Evolutionary conservation across 2,888 invertebrate genomes (phyloP).

Genomic region (Mythimna ferrago): DNA sequence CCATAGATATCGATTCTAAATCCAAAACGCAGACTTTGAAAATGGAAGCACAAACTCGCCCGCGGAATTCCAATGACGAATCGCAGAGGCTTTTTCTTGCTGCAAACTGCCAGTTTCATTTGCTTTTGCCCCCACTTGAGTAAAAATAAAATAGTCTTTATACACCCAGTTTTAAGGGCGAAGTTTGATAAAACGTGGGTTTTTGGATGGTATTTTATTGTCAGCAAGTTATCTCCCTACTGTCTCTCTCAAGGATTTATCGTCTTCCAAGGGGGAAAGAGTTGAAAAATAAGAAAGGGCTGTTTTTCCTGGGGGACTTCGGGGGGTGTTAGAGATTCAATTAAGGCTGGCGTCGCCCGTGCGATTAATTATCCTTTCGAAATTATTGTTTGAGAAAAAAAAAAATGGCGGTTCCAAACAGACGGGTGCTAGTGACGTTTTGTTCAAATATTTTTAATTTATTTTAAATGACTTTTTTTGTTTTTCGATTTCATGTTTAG

Average conservation of each 20-base stretch:
- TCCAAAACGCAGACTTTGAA: conserved; percentile 82
- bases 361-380: conserved; percentile 88
- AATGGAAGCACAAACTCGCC: conserved; percentile 84
- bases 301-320: conserved; percentile 88
- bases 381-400: conserved; percentile 78
- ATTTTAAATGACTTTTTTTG: neutral
- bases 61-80: conserved; percentile 90
- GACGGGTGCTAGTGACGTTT: conserved; percentile 42
- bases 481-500: neutral
- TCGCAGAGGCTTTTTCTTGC: conserved; percentile 89
- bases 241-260: conserved; percentile 90
- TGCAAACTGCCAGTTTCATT: conserved; percentile 72
- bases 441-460: conserved; percentile 20
- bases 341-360: conserved; percentile 83
- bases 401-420: conserved; percentile 60
- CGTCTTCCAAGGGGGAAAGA: conserved; percentile 87
- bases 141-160: conserved; percentile 47
- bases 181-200: conserved; percentile 25
- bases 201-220: conserved; percentile 50
- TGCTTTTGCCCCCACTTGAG: conserved; percentile 40
- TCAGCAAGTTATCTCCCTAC: conserved; percentile 86
- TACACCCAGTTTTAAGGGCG: neutral
- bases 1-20: conserved; percentile 73
- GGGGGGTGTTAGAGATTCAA: conserved; percentile 85
- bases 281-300: conserved; percentile 90